These are phyloP conservation scores for Xiphophorus birchmanni DNA, from an alignment of 2,797 vertebrate genomes.

Conservation along the genomic window DNA sequence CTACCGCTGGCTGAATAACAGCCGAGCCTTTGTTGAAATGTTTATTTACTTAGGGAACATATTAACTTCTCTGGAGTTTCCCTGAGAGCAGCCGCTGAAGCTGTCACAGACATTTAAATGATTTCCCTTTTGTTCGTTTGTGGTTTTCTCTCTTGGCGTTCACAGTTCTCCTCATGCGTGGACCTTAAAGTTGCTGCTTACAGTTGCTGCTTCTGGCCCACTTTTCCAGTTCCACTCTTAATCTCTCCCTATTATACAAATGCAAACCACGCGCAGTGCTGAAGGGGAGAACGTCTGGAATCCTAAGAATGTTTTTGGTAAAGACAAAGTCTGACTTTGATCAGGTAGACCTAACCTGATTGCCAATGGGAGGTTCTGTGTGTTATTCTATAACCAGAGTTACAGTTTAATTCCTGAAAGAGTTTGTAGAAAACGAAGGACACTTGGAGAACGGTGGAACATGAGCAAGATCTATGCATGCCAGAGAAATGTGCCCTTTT, in stretches of 20 bases:
- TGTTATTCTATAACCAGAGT: constrained; percentile 76
- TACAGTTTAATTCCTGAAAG: constrained; percentile 60
- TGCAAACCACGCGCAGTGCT: constrained; percentile 60
- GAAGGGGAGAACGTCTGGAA: constrained; percentile 71
- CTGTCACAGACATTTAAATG: background rate
- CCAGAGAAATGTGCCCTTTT: constrained; percentile 3
- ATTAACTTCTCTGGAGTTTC: constrained; percentile 42
- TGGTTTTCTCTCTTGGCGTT: constrained; percentile 33
- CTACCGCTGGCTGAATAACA: constrained; percentile 21
- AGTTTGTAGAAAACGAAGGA: constrained; percentile 3
- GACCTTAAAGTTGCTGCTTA: constrained; percentile 48
- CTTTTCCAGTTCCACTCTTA: constrained; percentile 55
- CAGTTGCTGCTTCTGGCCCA: constrained; percentile 39
- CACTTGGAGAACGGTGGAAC: background rate
- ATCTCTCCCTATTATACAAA: constrained; percentile 65
- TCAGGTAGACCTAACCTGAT: constrained; percentile 62
- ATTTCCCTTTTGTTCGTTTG: constrained; percentile 26
- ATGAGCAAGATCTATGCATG: background rate
- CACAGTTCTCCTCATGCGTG: constrained; percentile 34
- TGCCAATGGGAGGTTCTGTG: constrained; percentile 25
- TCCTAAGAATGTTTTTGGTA: constrained; percentile 72
- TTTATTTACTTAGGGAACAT: constrained; percentile 37
- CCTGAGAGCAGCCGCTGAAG: constrained; percentile 15
- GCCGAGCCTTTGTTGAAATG: constrained; percentile 35
- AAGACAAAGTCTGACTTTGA: constrained; percentile 78